phyloP scores from a whole-genome alignment of 2,113 vertebrate genomes.

The Crotophaga sulcirostris region DNA sequence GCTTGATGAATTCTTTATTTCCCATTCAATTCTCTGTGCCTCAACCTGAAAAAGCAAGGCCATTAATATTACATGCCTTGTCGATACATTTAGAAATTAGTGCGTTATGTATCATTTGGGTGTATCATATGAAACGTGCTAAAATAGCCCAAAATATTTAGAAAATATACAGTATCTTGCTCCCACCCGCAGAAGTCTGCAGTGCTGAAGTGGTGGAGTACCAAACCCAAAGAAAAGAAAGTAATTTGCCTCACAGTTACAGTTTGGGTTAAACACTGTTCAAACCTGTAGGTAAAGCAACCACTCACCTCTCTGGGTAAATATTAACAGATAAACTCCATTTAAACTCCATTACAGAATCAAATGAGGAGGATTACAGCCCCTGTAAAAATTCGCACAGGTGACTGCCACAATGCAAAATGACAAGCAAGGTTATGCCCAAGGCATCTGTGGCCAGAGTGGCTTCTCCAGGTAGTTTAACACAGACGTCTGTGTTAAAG shows the following conservation, averaged over 20 bases:
- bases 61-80: background rate
- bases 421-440: background rate
- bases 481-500: background rate
- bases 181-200: background rate
- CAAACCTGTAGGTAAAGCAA: background rate
- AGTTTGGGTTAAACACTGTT: background rate
- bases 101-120: background rate
- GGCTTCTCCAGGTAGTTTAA: background rate
- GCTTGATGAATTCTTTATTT: background rate
- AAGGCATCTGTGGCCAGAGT: background rate
- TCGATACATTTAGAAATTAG: background rate
- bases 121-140: background rate
- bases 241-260: background rate
- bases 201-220: background rate
- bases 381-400: background rate
- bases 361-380: background rate
- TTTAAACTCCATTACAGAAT: background rate
- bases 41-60: background rate
- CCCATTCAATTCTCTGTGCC: background rate
- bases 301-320: background rate
- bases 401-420: fast-evolving
- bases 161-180: background rate
- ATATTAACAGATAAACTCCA: background rate
- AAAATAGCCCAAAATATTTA: background rate
- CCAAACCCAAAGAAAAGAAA: background rate